Percentiles rank a stretch among this genome's conserved stretches.
These are phyloP conservation scores for Drosophila multiciliata DNA, from an alignment of 2,888 invertebrate genomes.

Conservation along the genomic window DNA sequence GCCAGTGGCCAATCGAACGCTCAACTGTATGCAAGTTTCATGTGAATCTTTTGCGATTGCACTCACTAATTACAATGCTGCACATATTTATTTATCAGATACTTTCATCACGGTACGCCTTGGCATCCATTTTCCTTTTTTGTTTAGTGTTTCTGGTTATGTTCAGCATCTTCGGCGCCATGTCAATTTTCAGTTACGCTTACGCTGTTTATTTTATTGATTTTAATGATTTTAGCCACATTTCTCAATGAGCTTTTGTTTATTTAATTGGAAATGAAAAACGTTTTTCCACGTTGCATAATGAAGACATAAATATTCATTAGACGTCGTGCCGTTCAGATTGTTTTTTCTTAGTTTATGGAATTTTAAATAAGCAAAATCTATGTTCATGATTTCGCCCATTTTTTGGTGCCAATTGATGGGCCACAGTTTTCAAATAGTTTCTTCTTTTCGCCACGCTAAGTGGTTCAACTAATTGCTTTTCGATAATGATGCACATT, in stretches of 20 bases:
- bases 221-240: conserved; percentile 76
- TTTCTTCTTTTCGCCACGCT: conserved; percentile 27
- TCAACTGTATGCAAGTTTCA: conserved; percentile 27
- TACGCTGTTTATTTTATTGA: conserved; percentile 76
- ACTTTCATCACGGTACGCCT: conserved; percentile 4
- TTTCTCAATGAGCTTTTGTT: conserved; percentile 58
- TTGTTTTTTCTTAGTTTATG: conserved; percentile 72
- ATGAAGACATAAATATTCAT: conserved; percentile 75
- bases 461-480: conserved; percentile 44
- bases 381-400: conserved; percentile 29
- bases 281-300: conserved; percentile 58
- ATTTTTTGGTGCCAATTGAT: conserved; percentile 48
- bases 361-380: conserved; percentile 68
- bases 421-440: conserved; percentile 37
- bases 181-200: conserved; percentile 58
- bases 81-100: conserved; percentile 45
- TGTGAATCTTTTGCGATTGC: conserved; percentile 27
- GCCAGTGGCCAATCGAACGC: conserved; percentile 43
- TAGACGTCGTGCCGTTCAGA: conserved; percentile 44
- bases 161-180: conserved; percentile 56
- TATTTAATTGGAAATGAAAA: conserved; percentile 63
- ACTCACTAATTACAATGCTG: conserved; percentile 36
- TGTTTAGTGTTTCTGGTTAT: conserved; percentile 26
- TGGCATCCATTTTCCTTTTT: conserved; percentile 47
- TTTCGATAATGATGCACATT: conserved; percentile 50